Evolutionary conservation across 2,888 invertebrate genomes (phyloP).

Genomic region (Neoaliturus tenellus): DNA sequence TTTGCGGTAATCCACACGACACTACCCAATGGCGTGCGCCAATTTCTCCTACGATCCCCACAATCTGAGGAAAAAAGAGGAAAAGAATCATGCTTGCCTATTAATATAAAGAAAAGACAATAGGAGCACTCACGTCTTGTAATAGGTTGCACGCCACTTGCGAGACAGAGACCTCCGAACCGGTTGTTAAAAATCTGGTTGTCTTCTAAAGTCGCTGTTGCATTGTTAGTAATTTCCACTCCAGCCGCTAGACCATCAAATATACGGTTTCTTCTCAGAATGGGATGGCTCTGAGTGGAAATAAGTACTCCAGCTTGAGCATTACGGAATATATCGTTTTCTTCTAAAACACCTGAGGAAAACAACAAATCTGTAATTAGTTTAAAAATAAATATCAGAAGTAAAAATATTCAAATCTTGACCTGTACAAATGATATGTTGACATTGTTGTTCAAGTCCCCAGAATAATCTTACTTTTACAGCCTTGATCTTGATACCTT

Average conservation of each 20-base stretch:
- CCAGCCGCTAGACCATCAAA: slow-evolving; percentile 99
- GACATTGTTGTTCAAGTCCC: too few relatives aligned
- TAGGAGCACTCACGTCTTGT: slow-evolving; percentile 78
- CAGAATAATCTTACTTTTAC: too few relatives aligned
- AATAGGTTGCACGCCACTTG: slow-evolving; percentile 96
- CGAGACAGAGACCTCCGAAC: slow-evolving; percentile 95
- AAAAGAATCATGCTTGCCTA: too few relatives aligned
- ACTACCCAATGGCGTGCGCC: too few relatives aligned
- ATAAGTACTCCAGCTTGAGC: slow-evolving; percentile 99
- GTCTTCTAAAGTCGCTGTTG: slow-evolving; percentile 98
- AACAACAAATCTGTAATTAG: background rate
- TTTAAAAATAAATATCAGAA: too few relatives aligned
- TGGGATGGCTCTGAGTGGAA: slow-evolving; percentile 98
- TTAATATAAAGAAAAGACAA: too few relatives aligned
- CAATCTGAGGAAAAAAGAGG: too few relatives aligned
- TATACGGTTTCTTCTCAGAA: slow-evolving; percentile 95
- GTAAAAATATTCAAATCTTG: too few relatives aligned
- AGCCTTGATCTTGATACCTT: too few relatives aligned
- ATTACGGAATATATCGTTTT: slow-evolving; percentile 98
- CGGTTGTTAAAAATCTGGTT: slow-evolving; percentile 99
- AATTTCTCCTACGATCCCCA: too few relatives aligned
- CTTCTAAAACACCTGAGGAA: slow-evolving; percentile 83
- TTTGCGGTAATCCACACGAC: too few relatives aligned
- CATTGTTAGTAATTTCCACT: slow-evolving; percentile 99
- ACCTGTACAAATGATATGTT: too few relatives aligned